Evolutionary conservation across 1,140 invertebrate genomes (phyloP).

Genomic region (Drosophila pachea): DNA sequence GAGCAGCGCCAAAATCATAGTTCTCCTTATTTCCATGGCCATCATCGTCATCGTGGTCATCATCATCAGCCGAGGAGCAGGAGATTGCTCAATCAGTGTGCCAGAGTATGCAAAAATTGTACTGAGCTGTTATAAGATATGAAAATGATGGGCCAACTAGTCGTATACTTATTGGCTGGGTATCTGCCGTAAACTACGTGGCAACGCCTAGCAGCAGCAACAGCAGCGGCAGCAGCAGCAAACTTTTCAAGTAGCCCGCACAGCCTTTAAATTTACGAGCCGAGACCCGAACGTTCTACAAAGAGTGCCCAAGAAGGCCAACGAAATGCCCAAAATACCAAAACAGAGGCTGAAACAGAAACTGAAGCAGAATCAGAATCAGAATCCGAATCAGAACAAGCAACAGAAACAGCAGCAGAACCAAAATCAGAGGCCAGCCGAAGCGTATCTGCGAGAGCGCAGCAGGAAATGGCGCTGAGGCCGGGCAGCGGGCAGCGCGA

Average conservation of each 20-base stretch:
- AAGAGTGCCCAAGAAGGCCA: conserved; percentile 15
- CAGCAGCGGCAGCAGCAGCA: too few species aligned
- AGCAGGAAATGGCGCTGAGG: conserved; percentile 42
- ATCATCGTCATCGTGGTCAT: conserved; percentile 15
- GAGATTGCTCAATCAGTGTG: conserved; percentile 59
- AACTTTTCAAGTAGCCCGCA: conserved; percentile 66
- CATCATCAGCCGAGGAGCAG: conserved; percentile 47
- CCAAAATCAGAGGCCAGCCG: conserved; percentile 54
- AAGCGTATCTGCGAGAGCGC: conserved; percentile 55
- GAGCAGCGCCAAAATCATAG: not conserved
- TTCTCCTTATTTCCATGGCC: not conserved
- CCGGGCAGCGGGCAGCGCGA: not conserved
- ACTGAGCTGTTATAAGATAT: conserved; percentile 49
- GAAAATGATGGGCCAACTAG: conserved; percentile 63
- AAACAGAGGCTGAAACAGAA: too few species aligned
- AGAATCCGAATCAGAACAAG: too few species aligned
- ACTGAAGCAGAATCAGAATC: too few species aligned
- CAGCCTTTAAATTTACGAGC: conserved; percentile 70
- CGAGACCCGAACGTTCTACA: conserved; percentile 11
- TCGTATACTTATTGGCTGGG: conserved; percentile 10
- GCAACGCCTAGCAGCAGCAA: conserved; percentile 60
- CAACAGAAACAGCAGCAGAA: conserved; percentile 26
- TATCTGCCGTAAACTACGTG: conserved; percentile 52
- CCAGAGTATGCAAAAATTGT: conserved; percentile 45
- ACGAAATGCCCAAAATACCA: conserved; percentile 40